phyloP scores from a whole-genome alignment of 2,888 invertebrate species.

The Drosophila flavopinicola region DNA sequence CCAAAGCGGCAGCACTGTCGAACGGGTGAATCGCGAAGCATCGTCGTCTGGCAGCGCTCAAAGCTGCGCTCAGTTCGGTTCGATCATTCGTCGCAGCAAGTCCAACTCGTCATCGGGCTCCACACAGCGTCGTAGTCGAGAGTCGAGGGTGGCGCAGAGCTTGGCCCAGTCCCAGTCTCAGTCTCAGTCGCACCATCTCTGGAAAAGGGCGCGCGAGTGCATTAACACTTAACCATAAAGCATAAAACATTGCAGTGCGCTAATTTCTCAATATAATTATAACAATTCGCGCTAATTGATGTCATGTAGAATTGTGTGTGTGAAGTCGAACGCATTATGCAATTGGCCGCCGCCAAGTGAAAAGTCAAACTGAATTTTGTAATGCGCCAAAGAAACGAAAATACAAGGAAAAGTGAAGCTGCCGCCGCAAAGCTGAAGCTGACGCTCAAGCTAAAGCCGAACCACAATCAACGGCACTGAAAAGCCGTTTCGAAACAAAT shows the following conservation, averaged over 20 bases:
- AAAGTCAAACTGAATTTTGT: conserved; percentile 48
- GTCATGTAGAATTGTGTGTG: conserved; percentile 26
- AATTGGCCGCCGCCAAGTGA: conserved; percentile 50
- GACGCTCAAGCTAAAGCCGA: conserved; percentile 21
- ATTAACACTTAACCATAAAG: conserved; percentile 24
- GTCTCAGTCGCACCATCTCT: conserved; percentile 19
- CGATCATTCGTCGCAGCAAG: conserved; percentile 71
- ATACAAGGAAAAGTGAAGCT: conserved; percentile 52
- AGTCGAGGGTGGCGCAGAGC: conserved; percentile 66
- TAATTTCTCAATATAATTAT: neutral
- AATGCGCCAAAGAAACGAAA: conserved; percentile 50
- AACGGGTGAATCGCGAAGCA: conserved; percentile 31
- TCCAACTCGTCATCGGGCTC: conserved; percentile 49
- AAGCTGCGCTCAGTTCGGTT: conserved; percentile 66
- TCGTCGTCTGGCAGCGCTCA: conserved; percentile 29
- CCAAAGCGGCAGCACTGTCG: conserved; percentile 11
- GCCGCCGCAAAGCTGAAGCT: conserved; percentile 18
- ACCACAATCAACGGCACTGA: conserved; percentile 48
- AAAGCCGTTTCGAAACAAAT: conserved; percentile 59
- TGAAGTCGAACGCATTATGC: conserved; percentile 40
- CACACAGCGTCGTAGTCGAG: conserved; percentile 46
- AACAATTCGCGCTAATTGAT: conserved; percentile 17
- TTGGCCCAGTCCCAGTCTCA: conserved; percentile 50
- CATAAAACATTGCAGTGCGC: too few relatives aligned
- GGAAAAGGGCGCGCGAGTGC: conserved; percentile 68